These are phyloP conservation scores for Spea multiplicata DNA, from an alignment of 2,113 vertebrate genomes.

Conservation along the genomic window DNA sequence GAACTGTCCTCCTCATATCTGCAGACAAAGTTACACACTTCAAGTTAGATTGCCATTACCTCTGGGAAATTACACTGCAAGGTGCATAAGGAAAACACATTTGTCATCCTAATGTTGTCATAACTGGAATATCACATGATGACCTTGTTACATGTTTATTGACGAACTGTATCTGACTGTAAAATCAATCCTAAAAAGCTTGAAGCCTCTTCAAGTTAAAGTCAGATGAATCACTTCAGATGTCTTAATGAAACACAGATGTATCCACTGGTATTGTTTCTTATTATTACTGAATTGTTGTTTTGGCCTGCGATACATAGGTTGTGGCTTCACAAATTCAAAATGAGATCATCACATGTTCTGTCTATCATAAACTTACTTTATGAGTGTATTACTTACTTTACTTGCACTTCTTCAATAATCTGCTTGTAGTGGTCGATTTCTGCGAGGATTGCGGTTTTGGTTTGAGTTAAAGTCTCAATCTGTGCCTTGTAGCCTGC, in stretches of 20 bases:
- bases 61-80: not conserved
- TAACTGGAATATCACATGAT: not conserved
- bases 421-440: conserved; percentile 60
- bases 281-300: too few species aligned
- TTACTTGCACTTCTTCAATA: conserved; percentile 57
- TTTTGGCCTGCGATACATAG: too few species aligned
- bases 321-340: too few species aligned
- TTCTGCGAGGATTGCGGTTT: conserved; percentile 59
- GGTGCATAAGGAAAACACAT: not conserved
- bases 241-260: too few species aligned
- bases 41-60: not conserved
- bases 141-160: not conserved
- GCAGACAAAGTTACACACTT: not conserved
- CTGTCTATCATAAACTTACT: too few species aligned
- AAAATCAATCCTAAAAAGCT: not conserved
- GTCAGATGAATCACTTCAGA: too few species aligned
- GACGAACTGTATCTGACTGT: not conserved
- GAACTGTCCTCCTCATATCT: conserved; percentile 59
- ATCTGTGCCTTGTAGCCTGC: conserved; percentile 61
- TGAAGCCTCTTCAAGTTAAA: too few species aligned
- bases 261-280: too few species aligned
- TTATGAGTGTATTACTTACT: conserved; percentile 44
- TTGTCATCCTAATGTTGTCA: not conserved
- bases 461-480: conserved; percentile 54
- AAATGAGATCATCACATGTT: too few species aligned